phyloP scores from a whole-genome alignment of 2,113 vertebrate species.

The Apodemus sylvaticus region DNA sequence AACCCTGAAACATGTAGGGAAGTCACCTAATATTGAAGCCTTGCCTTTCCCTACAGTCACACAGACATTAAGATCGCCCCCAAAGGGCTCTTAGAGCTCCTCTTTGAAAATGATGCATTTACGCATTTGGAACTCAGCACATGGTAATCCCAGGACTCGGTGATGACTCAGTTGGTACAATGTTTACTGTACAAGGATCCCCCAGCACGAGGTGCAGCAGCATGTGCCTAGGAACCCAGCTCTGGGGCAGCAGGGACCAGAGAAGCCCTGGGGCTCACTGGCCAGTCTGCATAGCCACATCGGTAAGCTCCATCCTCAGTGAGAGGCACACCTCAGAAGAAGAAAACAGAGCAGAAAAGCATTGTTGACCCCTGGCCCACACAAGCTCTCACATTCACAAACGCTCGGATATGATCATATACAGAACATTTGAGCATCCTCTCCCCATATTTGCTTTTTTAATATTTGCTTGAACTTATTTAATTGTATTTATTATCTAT shows the following conservation, averaged over 20 bases:
- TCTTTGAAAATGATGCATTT: conserved; percentile 19
- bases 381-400: not conserved
- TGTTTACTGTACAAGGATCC: not conserved
- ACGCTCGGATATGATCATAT: not conserved
- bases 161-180: not conserved
- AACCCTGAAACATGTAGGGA: not conserved
- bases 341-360: rapidly evolving
- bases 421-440: not conserved
- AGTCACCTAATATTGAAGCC: not conserved
- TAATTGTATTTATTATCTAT: not conserved
- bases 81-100: not conserved
- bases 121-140: conserved; percentile 34
- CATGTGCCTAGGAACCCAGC: not conserved
- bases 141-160: not conserved
- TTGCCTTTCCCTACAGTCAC: not conserved
- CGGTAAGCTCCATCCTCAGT: not conserved
- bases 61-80: conserved; percentile 37
- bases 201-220: not conserved
- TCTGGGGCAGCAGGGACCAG: not conserved
- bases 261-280: not conserved
- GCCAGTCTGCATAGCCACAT: not conserved
- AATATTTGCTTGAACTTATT: not conserved
- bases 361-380: not conserved
- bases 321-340: not conserved
- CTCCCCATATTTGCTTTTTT: not conserved